Conservation (phyloP, 1,140 invertebrate species). For the Teleopsis dalmanni region DNA sequence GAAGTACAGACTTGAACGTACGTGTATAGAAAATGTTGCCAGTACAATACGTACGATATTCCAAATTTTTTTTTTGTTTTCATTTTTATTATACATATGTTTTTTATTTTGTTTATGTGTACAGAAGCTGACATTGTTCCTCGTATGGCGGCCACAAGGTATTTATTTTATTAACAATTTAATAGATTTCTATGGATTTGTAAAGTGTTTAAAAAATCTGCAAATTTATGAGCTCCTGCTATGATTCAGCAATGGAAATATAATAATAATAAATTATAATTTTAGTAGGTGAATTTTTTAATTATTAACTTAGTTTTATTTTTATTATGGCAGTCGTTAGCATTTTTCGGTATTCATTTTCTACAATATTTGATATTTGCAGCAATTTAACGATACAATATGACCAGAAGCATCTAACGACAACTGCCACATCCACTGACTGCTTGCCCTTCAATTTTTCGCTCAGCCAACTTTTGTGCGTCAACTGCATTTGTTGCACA, state of each 20-base stretch:
- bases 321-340: not conserved
- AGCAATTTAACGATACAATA: not conserved
- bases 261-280: constrained; percentile 46
- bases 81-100: no score
- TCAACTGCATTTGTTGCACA: not conserved
- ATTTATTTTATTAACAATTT: no score
- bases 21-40: no score
- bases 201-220: no score
- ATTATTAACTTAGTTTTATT: not conserved
- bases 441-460: not conserved
- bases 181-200: no score
- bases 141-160: no score
- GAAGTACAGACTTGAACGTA: no score
- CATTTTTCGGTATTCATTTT: not conserved
- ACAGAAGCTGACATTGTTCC: no score
- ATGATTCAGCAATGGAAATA: constrained; percentile 44
- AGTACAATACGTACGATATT: no score
- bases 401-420: not conserved
- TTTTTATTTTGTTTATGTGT: no score
- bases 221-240: constrained; percentile 41
- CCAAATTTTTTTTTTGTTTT: no score
- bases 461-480: not conserved
- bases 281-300: constrained; percentile 29
- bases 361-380: not conserved
- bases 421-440: not conserved